These are phyloP conservation scores for Hybos culiciformis DNA, from an alignment of 2,888 invertebrate genomes.

Conservation along the genomic window DNA sequence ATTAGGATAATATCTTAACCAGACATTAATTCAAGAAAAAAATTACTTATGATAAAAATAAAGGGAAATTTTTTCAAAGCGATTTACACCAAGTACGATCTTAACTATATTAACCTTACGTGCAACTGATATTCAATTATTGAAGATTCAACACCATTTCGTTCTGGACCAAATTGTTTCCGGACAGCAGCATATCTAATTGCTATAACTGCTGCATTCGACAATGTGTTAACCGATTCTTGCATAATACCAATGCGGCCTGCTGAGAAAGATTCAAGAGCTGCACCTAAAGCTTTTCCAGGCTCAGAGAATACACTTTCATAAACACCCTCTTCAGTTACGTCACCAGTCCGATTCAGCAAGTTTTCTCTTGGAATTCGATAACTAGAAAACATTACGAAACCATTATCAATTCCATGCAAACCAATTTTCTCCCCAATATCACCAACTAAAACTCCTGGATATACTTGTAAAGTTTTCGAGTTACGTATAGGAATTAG, in stretches of 20 bases:
- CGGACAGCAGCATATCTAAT: slow-evolving; percentile 65
- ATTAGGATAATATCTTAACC: too few species aligned
- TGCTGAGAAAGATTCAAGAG: slow-evolving; percentile 73
- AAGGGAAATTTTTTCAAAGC: too few species aligned
- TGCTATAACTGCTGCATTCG: slow-evolving; percentile 55
- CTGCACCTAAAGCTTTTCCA: slow-evolving; percentile 68
- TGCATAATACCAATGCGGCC: slow-evolving; percentile 62
- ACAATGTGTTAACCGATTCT: slow-evolving; percentile 39
- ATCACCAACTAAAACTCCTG: slow-evolving; percentile 78
- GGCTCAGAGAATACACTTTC: slow-evolving; percentile 84
- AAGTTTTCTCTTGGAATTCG: slow-evolving; percentile 74
- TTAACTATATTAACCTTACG: slow-evolving; percentile 32
- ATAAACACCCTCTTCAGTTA: slow-evolving; percentile 74
- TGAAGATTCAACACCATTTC: slow-evolving; percentile 48
- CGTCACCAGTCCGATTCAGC: slow-evolving; percentile 78
- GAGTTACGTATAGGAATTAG: slow-evolving; percentile 74
- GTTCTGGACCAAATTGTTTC: slow-evolving; percentile 60
- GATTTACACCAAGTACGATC: too few species aligned
- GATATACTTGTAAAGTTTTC: slow-evolving; percentile 58
- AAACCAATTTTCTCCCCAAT: slow-evolving; percentile 88
- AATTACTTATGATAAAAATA: background rate
- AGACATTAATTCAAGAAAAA: background rate
- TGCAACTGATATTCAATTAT: slow-evolving; percentile 72
- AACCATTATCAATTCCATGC: slow-evolving; percentile 88
- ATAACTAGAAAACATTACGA: slow-evolving; percentile 76